phyloP scores from a whole-genome alignment of 2,113 vertebrate genomes.

The Halichoeres trimaculatus region DNA sequence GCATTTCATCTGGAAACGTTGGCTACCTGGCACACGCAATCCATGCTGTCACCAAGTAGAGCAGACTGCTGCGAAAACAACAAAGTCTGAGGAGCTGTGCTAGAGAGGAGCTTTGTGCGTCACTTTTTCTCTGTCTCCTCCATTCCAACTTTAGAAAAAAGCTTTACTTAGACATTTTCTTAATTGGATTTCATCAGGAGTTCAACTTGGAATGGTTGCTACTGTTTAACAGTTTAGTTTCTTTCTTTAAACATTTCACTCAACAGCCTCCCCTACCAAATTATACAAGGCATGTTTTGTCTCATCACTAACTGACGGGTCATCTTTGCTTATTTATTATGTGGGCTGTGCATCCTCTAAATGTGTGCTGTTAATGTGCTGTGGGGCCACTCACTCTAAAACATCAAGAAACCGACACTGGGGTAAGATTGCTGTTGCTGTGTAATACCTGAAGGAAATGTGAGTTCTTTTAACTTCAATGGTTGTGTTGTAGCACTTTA shows the following conservation, averaged over 20 bases:
- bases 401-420: constrained; percentile 1
- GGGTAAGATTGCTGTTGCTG: constrained; percentile 11
- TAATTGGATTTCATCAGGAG: constrained; percentile 46
- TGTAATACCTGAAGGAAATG: constrained; percentile 36
- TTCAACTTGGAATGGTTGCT: constrained; percentile 40
- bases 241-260: constrained; percentile 23
- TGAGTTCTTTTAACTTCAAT: constrained; percentile 8
- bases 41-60: constrained; percentile 94
- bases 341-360: constrained; percentile 39
- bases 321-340: constrained; percentile 61
- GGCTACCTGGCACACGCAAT: constrained; percentile 93
- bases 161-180: constrained; percentile 51
- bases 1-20: constrained; percentile 91
- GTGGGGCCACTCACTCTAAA: constrained; percentile 27
- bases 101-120: constrained; percentile 38
- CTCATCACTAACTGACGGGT: constrained; percentile 34
- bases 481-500: constrained; percentile 69
- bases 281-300: neutral
- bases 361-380: constrained; percentile 36
- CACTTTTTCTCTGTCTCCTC: constrained; percentile 47
- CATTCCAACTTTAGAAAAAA: constrained; percentile 49
- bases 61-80: constrained; percentile 8
- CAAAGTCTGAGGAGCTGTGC: constrained; percentile 42
- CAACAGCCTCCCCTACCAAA: constrained; percentile 27
- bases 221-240: constrained; percentile 34